These are phyloP conservation scores for Orchestia grillus DNA, from an alignment of 1,140 invertebrate species.

Conservation along the genomic window DNA sequence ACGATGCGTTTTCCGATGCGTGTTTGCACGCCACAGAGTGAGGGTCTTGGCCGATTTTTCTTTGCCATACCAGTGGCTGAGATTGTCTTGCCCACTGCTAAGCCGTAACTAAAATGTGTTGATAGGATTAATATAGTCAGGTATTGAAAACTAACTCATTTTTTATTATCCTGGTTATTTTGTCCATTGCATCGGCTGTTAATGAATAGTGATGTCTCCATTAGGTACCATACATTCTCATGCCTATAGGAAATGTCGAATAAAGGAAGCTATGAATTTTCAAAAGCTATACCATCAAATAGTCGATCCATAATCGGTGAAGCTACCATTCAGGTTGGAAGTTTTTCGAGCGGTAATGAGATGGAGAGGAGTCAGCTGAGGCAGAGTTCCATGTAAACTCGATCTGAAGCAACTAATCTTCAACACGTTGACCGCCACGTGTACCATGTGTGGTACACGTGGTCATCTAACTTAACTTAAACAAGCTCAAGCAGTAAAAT, in stretches of 20 bases:
- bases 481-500: no score
- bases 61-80: not conserved
- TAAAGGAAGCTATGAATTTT: not conserved
- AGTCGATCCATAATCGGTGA: not conserved
- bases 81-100: not conserved
- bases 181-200: not conserved
- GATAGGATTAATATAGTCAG: not conserved
- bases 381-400: no score
- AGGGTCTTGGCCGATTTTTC: not conserved
- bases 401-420: not conserved
- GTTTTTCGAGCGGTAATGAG: not conserved
- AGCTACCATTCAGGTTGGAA: not conserved
- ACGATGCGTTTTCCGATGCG: not conserved
- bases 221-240: not conserved
- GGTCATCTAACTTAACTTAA: no score
- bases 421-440: no score
- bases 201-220: not conserved
- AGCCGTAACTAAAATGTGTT: not conserved
- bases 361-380: not conserved
- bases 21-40: not conserved
- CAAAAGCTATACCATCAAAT: not conserved
- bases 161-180: not conserved
- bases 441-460: no score
- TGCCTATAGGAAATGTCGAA: not conserved
- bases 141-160: not conserved